Conservation (phyloP, 2,797 vertebrate species). For the Bryconaethiops microstoma region DNA sequence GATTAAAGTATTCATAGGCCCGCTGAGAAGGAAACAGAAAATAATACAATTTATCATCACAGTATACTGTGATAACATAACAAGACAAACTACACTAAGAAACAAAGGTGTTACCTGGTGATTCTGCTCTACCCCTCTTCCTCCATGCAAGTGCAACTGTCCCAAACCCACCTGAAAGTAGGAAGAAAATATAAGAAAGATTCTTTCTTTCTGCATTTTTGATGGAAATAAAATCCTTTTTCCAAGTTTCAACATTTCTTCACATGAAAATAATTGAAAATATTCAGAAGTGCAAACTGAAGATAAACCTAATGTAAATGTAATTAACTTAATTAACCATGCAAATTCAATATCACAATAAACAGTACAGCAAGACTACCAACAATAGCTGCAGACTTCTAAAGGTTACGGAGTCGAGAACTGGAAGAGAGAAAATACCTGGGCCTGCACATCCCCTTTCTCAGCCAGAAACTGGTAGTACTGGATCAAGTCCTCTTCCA, state of each 20-base stretch:
- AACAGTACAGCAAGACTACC: too few relatives aligned
- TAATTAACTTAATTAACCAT: too few relatives aligned
- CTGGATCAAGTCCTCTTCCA: slow-evolving; percentile 98
- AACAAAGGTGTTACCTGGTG: slow-evolving; percentile 84
- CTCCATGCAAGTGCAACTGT: slow-evolving; percentile 93
- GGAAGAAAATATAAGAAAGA: not conserved
- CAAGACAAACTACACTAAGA: not conserved
- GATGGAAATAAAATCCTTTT: too few relatives aligned
- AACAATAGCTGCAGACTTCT: not conserved
- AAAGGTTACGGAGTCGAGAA: not conserved
- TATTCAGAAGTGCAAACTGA: too few relatives aligned
- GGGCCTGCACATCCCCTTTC: slow-evolving; percentile 97
- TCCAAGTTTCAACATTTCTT: too few relatives aligned
- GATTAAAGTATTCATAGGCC: slow-evolving; percentile 97
- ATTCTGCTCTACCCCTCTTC: slow-evolving; percentile 96
- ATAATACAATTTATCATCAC: not conserved
- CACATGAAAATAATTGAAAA: too few relatives aligned
- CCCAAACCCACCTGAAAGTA: slow-evolving; percentile 89
- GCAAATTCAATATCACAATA: too few relatives aligned
- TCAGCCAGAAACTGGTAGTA: slow-evolving; percentile 98
- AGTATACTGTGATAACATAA: not conserved
- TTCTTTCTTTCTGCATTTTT: too few relatives aligned
- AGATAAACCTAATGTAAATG: too few relatives aligned
- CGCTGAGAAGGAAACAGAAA: slow-evolving; percentile 73
- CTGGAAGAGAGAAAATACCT: slow-evolving; percentile 75